Evolutionary conservation across 2,797 vertebrate species (phyloP), one percentile per base, ranked within the genome.

Genomic region (Sternarchorhynchus goeldii): DNA sequence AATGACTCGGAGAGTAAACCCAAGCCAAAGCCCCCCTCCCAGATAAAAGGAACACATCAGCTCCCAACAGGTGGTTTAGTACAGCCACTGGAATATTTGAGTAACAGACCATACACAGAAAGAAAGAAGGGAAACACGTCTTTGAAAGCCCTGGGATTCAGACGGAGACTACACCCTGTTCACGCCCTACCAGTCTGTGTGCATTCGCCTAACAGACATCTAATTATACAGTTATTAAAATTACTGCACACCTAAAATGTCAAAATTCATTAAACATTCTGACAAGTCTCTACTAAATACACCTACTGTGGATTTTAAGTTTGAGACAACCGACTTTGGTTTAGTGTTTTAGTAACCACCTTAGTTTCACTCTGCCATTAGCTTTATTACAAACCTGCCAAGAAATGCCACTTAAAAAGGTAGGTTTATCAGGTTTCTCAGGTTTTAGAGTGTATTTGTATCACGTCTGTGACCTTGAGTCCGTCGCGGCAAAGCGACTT

Each of bases 31-130:
- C 31, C 36, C 53, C 57, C 67, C 67, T 65, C 53, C 77, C 45
- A 73, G 66, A 75, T 70, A 79, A 77, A 82, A 80, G 79, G 66
- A 83, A 67, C 64, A 69, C 56, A 57, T 63, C 36, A 65, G 73
- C 73, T 16, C 67, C 79, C 60, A 56, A 41, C 21, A 70, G 45
- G 34, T 60, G 65, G 64, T 81, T 83, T 83, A 83, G 71, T 76
- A 57, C 77, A 85, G 84, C 84, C 77, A 66, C 74, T 64, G 71
- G 67, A 63, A 65, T 31, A 69, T 55, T 69, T 76, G 70, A 84
- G 79, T 73, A 76, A 63, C 3, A 82, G 62, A 64, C 72, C 31
- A 25, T 21, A 75, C 31, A 34, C 74, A 25, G 41, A 45, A 7
- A 21, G 45, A 78, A 67, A 77, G 55, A 83, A 75, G 63, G n/a